A percentile compares a stretch with the other conserved stretches of the same genome.
Evolutionary conservation across 2,113 vertebrate genomes (phyloP).

Genomic region (Macrotus californicus): DNA sequence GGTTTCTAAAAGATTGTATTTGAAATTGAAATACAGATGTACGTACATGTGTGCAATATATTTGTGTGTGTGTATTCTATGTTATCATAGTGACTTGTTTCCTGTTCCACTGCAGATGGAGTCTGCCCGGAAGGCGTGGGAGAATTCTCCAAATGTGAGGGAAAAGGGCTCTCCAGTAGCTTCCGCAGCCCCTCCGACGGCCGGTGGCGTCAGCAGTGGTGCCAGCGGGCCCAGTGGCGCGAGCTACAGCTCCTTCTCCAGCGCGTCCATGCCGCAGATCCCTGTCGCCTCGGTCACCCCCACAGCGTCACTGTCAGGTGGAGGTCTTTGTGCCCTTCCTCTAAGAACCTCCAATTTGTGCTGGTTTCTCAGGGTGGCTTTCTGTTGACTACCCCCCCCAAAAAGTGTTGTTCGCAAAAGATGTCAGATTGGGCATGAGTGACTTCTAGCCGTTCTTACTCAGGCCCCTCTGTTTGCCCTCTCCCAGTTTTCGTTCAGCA

Average conservation of each 20-base stretch:
- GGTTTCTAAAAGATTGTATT: background rate
- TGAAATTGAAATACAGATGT: background rate
- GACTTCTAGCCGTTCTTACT: background rate
- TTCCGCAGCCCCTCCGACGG: constrained; percentile 89
- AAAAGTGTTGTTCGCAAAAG: background rate
- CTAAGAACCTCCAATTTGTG: background rate
- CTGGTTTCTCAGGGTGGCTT: background rate
- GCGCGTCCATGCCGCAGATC: constrained; percentile 93
- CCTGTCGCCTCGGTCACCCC: constrained; percentile 98
- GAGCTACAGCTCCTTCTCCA: constrained; percentile 94
- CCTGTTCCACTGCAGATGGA: constrained; percentile 88
- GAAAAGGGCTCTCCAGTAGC: constrained; percentile 94
- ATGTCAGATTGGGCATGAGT: background rate
- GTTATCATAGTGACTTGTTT: background rate
- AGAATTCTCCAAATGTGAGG: constrained; percentile 94
- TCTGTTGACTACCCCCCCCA: background rate
- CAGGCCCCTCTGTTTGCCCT: background rate
- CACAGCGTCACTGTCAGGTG: constrained; percentile 95
- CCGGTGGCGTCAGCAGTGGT: constrained; percentile 73
- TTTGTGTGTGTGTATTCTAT: background rate
- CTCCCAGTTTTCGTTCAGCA: background rate
- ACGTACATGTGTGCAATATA: too few species aligned
- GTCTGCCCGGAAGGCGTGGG: constrained; percentile 98
- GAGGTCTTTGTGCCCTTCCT: background rate
- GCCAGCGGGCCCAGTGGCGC: constrained; percentile 80